Conservation (phyloP, 2,113 vertebrate species). For the Sterrhoptilus dennistouni region DNA sequence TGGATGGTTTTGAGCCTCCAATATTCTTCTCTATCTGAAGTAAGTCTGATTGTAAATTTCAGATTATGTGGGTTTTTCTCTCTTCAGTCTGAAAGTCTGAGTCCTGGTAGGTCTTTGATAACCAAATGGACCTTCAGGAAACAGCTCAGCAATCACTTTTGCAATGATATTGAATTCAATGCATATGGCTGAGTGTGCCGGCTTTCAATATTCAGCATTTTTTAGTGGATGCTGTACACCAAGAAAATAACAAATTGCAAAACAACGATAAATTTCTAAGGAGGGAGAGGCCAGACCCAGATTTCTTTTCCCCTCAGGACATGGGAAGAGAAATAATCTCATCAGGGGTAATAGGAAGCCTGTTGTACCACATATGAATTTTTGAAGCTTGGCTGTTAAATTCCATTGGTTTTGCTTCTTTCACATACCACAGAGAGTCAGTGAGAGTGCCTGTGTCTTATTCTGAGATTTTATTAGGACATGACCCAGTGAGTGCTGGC, state of each 20-base stretch:
- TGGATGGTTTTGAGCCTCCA: neutral
- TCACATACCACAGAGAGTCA: neutral
- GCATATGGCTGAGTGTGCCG: no score
- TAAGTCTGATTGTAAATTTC: neutral
- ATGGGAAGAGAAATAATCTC: neutral
- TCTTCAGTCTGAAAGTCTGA: neutral
- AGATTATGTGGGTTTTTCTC: neutral
- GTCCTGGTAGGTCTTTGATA: accelerated
- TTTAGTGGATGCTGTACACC: neutral
- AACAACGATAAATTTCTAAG: neutral
- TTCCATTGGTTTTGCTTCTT: neutral
- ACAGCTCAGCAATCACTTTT: neutral
- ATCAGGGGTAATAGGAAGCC: neutral
- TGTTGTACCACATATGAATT: neutral
- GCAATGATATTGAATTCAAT: neutral
- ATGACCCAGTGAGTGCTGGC: neutral
- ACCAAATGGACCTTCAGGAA: accelerated
- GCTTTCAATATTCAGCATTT: neutral
- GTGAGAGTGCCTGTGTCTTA: neutral
- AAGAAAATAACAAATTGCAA: neutral
- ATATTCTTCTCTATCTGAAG: neutral
- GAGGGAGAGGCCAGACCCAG: neutral
- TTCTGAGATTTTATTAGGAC: neutral
- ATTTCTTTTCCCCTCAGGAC: neutral
- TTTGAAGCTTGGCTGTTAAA: neutral